phyloP scores from a whole-genome alignment of 2,888 invertebrate species.

The Chloromyia formosa region DNA sequence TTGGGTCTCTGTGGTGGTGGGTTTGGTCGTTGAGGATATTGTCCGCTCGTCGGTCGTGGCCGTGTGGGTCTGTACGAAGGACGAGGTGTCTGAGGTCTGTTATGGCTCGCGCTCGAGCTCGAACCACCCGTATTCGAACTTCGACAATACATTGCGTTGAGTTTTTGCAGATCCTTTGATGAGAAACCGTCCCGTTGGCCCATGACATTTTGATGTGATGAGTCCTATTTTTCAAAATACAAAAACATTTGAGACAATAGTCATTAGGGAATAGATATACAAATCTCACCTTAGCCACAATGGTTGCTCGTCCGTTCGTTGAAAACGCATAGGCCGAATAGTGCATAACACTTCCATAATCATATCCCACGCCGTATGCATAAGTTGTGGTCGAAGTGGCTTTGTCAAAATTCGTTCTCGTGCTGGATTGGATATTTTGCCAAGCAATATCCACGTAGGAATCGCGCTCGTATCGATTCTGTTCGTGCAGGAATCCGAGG shows the following conservation, averaged over 20 bases:
- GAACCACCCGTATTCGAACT: background rate
- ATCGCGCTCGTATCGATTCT: conserved; percentile 80
- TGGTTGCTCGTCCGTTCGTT: conserved; percentile 75
- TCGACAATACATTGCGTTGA: conserved; percentile 81
- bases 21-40: background rate
- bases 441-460: conserved; percentile 73
- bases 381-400: conserved; percentile 67
- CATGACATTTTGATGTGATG: conserved; percentile 64
- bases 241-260: too few relatives aligned
- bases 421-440: conserved; percentile 73
- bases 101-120: background rate
- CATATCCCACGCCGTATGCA: conserved; percentile 78
- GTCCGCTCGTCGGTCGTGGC: conserved; percentile 12
- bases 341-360: conserved; percentile 85
- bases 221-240: background rate
- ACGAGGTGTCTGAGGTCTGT: background rate
- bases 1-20: conserved; percentile 37
- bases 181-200: conserved; percentile 82
- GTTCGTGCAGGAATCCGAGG: conserved; percentile 83
- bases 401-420: conserved; percentile 77
- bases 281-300: conserved; percentile 71
- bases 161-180: conserved; percentile 74
- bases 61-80: conserved; percentile 8
- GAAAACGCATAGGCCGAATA: conserved; percentile 83
- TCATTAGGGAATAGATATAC: background rate